Percentiles rank a stretch among this genome's conserved stretches.
phyloP scores from a whole-genome alignment of 2,113 vertebrate genomes.

The Electrona antarctica region DNA sequence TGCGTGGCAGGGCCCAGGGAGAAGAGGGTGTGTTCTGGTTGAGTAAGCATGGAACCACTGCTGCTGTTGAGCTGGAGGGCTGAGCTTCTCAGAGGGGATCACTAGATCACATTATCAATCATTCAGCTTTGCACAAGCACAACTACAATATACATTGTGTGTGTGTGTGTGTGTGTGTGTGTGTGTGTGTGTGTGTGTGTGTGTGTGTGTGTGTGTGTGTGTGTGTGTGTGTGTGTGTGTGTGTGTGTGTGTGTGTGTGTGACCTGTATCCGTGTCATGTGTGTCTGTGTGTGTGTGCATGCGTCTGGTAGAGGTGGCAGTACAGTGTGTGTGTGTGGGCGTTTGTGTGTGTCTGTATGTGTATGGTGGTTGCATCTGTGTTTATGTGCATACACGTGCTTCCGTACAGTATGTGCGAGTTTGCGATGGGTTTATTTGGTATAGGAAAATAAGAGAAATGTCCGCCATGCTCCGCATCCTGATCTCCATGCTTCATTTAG shows the following conservation, averaged over 20 bases:
- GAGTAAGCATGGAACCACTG: constrained; percentile 67
- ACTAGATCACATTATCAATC: constrained; percentile 75
- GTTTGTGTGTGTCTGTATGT: background rate
- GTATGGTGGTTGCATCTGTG: too few relatives aligned
- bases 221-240: constrained; percentile 21
- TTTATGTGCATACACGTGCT: too few relatives aligned
- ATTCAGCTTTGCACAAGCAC: constrained; percentile 49
- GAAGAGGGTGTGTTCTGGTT: constrained; percentile 65
- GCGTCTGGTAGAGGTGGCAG: too few relatives aligned
- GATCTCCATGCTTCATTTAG: too few relatives aligned
- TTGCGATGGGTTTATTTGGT: too few relatives aligned
- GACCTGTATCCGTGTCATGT: constrained; percentile 1
- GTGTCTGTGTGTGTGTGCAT: background rate
- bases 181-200: constrained; percentile 10
- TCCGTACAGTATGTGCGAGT: too few relatives aligned
- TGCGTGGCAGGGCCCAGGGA: constrained; percentile 48
- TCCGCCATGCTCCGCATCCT: too few relatives aligned
- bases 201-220: background rate
- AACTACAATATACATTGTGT: constrained; percentile 19
- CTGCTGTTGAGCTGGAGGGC: constrained; percentile 50
- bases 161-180: constrained; percentile 22
- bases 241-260: constrained; percentile 20
- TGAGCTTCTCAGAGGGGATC: constrained; percentile 62
- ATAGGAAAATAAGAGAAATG: too few relatives aligned
- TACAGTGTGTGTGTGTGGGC: background rate